Conservation (phyloP, 2,113 vertebrate species). For the Sebastes fasciatus region DNA sequence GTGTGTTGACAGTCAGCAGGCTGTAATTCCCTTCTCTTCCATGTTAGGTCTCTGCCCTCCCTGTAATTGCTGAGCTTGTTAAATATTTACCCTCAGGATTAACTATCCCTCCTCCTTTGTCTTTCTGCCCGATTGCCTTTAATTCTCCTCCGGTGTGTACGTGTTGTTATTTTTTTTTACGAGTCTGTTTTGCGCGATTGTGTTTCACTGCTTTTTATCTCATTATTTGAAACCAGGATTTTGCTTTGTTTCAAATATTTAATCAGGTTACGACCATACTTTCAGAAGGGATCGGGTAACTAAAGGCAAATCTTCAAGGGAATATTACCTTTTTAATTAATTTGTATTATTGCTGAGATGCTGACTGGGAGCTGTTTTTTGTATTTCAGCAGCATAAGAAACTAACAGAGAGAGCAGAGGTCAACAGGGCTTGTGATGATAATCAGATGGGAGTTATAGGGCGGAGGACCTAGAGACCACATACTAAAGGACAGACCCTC, state of each 20-base stretch:
- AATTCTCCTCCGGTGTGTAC: slow-evolving; percentile 49
- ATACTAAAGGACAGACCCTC: slow-evolving; percentile 43
- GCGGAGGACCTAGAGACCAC: slow-evolving; percentile 15
- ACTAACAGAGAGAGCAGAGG: slow-evolving; percentile 16
- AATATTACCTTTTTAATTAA: slow-evolving; percentile 1
- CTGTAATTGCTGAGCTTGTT: slow-evolving; percentile 75
- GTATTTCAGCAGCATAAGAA: slow-evolving; percentile 4
- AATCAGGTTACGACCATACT: slow-evolving; percentile 16
- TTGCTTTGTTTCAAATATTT: slow-evolving; percentile 14
- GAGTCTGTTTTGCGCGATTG: slow-evolving; percentile 25
- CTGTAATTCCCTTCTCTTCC: slow-evolving; percentile 63
- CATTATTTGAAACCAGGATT: slow-evolving; percentile 47
- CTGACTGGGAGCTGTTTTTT: not conserved
- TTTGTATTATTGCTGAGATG: not conserved
- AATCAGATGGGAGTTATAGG: slow-evolving; percentile 49
- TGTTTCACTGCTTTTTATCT: slow-evolving; percentile 37
- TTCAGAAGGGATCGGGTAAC: not conserved
- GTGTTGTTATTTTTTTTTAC: slow-evolving; percentile 7
- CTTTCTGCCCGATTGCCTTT: slow-evolving; percentile 67
- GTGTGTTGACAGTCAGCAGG: slow-evolving; percentile 60
- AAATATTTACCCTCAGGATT: slow-evolving; percentile 80
- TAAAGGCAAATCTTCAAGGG: not conserved
- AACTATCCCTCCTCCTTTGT: slow-evolving; percentile 69
- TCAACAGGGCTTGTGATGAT: slow-evolving; percentile 47
- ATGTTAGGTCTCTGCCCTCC: slow-evolving; percentile 59